Evolutionary conservation across 2,888 invertebrate genomes (phyloP).

Genomic region (Pristionchus mayeri): DNA sequence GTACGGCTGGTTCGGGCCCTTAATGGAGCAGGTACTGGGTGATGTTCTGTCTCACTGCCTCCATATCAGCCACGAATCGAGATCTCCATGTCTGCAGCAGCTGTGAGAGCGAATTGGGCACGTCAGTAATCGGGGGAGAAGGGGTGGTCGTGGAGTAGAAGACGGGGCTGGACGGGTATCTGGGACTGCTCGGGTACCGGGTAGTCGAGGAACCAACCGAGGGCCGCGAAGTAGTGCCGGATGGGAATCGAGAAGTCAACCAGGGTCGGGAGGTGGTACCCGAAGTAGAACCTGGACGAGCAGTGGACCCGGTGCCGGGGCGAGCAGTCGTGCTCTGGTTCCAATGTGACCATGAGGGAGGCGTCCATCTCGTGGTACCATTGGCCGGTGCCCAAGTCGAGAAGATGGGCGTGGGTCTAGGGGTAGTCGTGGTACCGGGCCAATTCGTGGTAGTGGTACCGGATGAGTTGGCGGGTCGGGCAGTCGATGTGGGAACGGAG

Average conservation of each 20-base stretch:
- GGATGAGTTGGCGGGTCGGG: background rate
- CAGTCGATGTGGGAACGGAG: background rate
- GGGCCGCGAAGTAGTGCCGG: no score
- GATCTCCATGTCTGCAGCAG: constrained; percentile 1
- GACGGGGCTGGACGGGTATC: no score
- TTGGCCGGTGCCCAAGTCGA: background rate
- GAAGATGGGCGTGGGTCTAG: background rate
- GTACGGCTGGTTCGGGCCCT: background rate
- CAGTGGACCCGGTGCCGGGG: background rate
- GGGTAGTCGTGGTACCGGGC: background rate
- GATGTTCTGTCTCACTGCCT: background rate
- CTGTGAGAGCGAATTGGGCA: constrained; percentile 10
- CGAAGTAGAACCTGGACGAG: background rate
- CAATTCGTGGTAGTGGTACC: background rate
- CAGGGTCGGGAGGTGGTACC: background rate
- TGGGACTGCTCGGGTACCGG: no score
- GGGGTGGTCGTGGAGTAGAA: background rate
- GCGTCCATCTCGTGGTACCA: background rate
- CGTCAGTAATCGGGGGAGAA: background rate
- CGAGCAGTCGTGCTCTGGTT: background rate
- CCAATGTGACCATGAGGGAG: background rate
- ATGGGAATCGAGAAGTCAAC: no score
- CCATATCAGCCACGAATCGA: background rate
- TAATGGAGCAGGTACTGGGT: constrained; percentile 27
- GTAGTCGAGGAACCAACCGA: no score